Evolutionary conservation across 2,113 vertebrate species (phyloP).

Genomic region (Bubo scandiacus): DNA sequence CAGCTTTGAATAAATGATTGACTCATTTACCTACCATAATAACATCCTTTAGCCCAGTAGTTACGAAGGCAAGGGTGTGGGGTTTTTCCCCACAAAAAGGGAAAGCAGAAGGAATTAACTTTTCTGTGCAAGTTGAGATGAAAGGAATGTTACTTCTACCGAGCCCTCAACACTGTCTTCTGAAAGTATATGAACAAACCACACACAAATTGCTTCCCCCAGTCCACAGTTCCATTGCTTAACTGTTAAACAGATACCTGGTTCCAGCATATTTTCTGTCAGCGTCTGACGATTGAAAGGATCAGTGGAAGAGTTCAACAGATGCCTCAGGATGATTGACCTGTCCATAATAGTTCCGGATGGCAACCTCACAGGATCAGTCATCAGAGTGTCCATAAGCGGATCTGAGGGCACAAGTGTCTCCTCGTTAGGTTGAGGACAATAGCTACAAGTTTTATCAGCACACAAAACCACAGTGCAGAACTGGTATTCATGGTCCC

Average conservation of each 20-base stretch:
- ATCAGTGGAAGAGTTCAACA: slow-evolving; percentile 96
- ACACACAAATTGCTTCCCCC: accelerated
- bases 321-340: slow-evolving; percentile 93
- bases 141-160: background rate
- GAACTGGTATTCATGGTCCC: background rate
- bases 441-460: background rate
- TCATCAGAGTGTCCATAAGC: slow-evolving; percentile 98
- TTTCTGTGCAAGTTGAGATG: background rate
- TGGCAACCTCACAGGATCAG: slow-evolving; percentile 92
- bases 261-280: slow-evolving; percentile 96
- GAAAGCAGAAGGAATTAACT: background rate
- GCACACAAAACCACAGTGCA: background rate
- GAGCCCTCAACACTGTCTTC: background rate
- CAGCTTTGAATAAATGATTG: background rate
- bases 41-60: background rate
- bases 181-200: accelerated
- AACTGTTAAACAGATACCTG: slow-evolving; percentile 72
- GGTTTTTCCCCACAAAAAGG: background rate
- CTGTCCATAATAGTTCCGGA: slow-evolving; percentile 97
- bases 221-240: background rate
- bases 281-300: slow-evolving; percentile 97
- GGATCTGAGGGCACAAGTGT: slow-evolving; percentile 79
- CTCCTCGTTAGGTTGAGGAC: background rate
- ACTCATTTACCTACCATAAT: background rate
- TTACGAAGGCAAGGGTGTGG: background rate